A percentile compares a stretch with the other conserved stretches of the same genome.
These are phyloP conservation scores for Theristus sp. DNA, from an alignment of 2,888 invertebrate genomes.

Conservation along the genomic window DNA sequence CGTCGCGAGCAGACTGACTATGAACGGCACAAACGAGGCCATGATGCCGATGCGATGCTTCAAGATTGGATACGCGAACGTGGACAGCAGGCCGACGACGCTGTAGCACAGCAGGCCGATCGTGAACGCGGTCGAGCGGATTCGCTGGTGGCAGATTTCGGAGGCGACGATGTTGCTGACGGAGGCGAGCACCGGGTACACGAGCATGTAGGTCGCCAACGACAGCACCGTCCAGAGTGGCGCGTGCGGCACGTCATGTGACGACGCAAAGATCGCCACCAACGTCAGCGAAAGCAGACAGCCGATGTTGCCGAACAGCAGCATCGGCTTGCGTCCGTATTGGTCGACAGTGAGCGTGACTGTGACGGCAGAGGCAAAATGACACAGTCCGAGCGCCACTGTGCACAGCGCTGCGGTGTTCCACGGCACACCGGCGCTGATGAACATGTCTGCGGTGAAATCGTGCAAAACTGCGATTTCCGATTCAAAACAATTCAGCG, in stretches of 20 bases:
- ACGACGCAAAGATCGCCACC: background rate
- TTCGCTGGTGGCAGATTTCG: conserved; percentile 3
- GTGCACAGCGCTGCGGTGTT: background rate
- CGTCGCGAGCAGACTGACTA: background rate
- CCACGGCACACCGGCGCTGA: background rate
- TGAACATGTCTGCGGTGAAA: conserved; percentile 6
- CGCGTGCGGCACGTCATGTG: background rate
- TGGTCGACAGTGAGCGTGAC: conserved; percentile 1
- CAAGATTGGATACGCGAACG: conserved; percentile 1
- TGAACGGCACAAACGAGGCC: background rate
- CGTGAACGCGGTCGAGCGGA: conserved; percentile 1
- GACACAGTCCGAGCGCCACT: conserved; percentile 1
- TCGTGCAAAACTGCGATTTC: too few relatives aligned
- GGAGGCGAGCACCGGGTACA: conserved; percentile 2
- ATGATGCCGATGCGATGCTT: background rate
- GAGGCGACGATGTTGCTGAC: conserved; percentile 2
- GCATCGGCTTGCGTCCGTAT: background rate
- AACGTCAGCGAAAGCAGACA: background rate
- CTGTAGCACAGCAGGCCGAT: conserved; percentile 2
- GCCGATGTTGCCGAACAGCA: conserved; percentile 2
- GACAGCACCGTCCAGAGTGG: background rate
- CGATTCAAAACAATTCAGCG: too few relatives aligned
- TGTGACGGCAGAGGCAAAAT: background rate
- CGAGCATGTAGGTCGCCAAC: background rate
- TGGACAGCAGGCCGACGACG: conserved; percentile 2